A percentile compares a stretch with the other conserved stretches of the same genome.
Evolutionary conservation across 2,888 invertebrate genomes (phyloP).

Genomic region (Boloria selene): DNA sequence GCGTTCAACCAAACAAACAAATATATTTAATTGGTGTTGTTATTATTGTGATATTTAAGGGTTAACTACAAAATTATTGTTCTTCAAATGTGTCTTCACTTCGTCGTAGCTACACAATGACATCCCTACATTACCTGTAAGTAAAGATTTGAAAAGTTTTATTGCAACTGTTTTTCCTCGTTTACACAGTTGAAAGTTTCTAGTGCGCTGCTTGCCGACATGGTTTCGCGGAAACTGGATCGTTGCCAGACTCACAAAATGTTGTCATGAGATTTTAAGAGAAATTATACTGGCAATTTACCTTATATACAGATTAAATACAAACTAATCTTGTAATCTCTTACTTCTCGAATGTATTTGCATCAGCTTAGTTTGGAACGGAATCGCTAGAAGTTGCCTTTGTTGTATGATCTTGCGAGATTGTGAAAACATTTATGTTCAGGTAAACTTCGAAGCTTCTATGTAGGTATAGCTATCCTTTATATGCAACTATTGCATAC

Average conservation of each 20-base stretch:
- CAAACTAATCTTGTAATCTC: slow-evolving; percentile 21
- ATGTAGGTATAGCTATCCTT: no score
- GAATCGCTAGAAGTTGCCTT: slow-evolving; percentile 4
- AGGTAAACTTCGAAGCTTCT: no score
- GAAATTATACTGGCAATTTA: slow-evolving; percentile 32
- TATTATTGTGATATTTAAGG: no score
- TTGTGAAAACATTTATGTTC: slow-evolving; percentile 5
- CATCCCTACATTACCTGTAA: slow-evolving; percentile 24
- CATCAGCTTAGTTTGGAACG: slow-evolving; percentile 5
- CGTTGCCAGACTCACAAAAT: slow-evolving; percentile 58
- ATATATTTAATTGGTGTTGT: no score
- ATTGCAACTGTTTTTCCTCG: slow-evolving; percentile 38
- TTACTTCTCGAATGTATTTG: slow-evolving; percentile 22
- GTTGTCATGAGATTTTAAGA: slow-evolving; percentile 58
- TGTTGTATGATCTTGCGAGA: slow-evolving; percentile 14
- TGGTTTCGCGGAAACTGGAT: slow-evolving; percentile 50
- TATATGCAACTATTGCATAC: no score
- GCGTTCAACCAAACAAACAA: no score
- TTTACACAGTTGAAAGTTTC: slow-evolving; percentile 36
- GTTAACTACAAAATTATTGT: neutral
- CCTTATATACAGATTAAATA: slow-evolving; percentile 17
- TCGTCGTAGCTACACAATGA: slow-evolving; percentile 7
- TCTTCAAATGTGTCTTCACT: neutral
- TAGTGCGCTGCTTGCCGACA: slow-evolving; percentile 33
- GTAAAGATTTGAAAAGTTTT: slow-evolving; percentile 34